Conservation (phyloP, 2,888 invertebrate species). For the Palloptera scutellata region DNA sequence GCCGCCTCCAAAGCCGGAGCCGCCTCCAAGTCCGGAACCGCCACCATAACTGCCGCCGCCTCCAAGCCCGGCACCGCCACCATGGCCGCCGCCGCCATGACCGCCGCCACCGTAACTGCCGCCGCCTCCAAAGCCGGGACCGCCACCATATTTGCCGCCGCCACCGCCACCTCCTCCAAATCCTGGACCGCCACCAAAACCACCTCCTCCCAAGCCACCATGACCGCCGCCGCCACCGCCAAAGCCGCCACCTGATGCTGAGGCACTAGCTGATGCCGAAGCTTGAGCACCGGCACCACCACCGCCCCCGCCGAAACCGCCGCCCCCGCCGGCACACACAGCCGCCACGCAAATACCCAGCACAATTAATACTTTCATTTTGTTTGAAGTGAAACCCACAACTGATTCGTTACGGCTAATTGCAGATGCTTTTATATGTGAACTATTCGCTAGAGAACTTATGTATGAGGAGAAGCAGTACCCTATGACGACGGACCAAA, state of each 20-base stretch:
- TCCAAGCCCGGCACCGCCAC: constrained; percentile 25
- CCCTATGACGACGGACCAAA: not conserved
- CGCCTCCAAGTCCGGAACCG: constrained; percentile 13
- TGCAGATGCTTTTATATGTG: constrained; percentile 33
- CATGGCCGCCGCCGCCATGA: constrained; percentile 21
- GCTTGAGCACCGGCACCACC: constrained; percentile 21
- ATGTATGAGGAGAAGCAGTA: not conserved
- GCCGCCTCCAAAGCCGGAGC: constrained; percentile 20
- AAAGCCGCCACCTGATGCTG: constrained; percentile 6
- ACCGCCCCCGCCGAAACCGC: constrained; percentile 31
- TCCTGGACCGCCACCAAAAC: constrained; percentile 11
- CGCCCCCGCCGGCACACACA: constrained; percentile 42
- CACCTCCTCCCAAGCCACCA: constrained; percentile 22
- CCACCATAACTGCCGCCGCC: constrained; percentile 23
- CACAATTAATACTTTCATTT: constrained; percentile 51
- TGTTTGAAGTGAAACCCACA: constrained; percentile 14
- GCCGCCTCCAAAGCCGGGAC: constrained; percentile 12
- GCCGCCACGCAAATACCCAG: constrained; percentile 48
- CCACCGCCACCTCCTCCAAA: constrained; percentile 32
- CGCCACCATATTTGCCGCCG: constrained; percentile 16
- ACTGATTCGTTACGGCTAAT: constrained; percentile 19
- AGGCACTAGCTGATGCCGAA: constrained; percentile 2
- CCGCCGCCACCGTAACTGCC: constrained; percentile 25
- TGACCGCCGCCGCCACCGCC: not conserved
- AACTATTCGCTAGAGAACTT: not conserved